Evolutionary conservation across 2,888 invertebrate species (phyloP).

Genomic region (Shargacucullia verbasci): DNA sequence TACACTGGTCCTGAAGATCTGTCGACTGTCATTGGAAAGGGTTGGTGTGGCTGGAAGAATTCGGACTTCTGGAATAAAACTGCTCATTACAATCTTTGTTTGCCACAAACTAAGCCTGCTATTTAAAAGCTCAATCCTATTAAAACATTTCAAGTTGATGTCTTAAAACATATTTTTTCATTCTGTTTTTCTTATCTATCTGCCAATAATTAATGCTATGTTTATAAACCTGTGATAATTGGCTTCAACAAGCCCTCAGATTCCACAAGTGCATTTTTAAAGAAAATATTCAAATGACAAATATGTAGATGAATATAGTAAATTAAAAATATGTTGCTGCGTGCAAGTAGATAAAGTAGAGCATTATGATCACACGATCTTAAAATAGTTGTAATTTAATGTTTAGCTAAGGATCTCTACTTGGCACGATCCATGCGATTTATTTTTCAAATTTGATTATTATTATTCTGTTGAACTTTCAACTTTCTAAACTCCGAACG

Average conservation of each 20-base stretch:
- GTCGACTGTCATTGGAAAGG: conserved; percentile 92
- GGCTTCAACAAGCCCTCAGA: conserved; percentile 37
- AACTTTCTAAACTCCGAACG: too few relatives aligned
- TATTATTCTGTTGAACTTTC: too few relatives aligned
- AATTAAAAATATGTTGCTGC: conserved; percentile 15
- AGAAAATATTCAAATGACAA: not conserved
- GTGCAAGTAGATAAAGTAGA: not conserved
- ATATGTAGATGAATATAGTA: conserved; percentile 6
- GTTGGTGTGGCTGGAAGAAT: conserved; percentile 99
- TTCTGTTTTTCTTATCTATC: conserved; percentile 20
- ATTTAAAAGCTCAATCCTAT: conserved; percentile 63
- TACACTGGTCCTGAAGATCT: conserved; percentile 97
- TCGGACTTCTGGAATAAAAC: conserved; percentile 98
- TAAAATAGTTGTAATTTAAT: not conserved
- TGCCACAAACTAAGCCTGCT: conserved; percentile 91
- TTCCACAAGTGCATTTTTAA: conserved; percentile 50
- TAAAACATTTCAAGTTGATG: conserved; percentile 20
- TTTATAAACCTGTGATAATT: conserved; percentile 49
- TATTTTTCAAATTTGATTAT: too few relatives aligned
- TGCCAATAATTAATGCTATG: conserved; percentile 19
- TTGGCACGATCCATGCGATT: not conserved
- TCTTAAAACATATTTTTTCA: conserved; percentile 28
- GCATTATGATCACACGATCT: not conserved
- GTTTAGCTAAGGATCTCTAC: conserved; percentile 5
- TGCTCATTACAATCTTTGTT: conserved; percentile 98